These are phyloP conservation scores for Philaethria dido DNA, from an alignment of 2,888 invertebrate species.

Conservation along the genomic window DNA sequence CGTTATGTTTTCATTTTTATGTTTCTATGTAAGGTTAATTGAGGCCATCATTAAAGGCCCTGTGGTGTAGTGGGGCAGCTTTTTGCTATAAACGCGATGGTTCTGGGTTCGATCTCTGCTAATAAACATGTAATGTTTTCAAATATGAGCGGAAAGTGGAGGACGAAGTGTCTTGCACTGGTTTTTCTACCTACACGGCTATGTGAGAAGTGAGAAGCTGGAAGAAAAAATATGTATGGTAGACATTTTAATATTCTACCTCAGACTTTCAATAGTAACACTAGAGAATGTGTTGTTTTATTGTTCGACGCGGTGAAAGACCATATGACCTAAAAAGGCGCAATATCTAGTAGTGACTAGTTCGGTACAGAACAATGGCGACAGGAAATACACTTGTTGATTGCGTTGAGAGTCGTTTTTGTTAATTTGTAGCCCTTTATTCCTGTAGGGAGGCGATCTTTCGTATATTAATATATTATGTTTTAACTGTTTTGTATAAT, in stretches of 20 bases:
- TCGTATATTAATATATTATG: background rate
- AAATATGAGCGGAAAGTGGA: too few relatives aligned
- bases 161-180: too few relatives aligned
- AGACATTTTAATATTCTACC: background rate
- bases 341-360: slow-evolving; percentile 19
- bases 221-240: background rate
- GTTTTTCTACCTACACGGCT: too few relatives aligned
- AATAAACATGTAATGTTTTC: too few relatives aligned
- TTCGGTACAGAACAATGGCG: slow-evolving; percentile 27
- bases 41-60: too few relatives aligned
- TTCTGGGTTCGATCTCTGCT: too few relatives aligned
- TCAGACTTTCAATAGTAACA: background rate
- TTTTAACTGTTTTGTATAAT: too few relatives aligned
- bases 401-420: slow-evolving; percentile 15
- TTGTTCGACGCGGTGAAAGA: slow-evolving; percentile 23
- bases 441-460: background rate
- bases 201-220: too few relatives aligned
- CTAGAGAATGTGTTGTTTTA: slow-evolving; percentile 23
- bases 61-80: too few relatives aligned
- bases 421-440: background rate
- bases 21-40: too few relatives aligned
- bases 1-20: too few relatives aligned
- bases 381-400: slow-evolving; percentile 32
- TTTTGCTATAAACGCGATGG: too few relatives aligned
- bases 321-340: slow-evolving; percentile 31